Evolutionary conservation across 2,888 invertebrate species (phyloP).

Genomic region (Notodonta ziczac): DNA sequence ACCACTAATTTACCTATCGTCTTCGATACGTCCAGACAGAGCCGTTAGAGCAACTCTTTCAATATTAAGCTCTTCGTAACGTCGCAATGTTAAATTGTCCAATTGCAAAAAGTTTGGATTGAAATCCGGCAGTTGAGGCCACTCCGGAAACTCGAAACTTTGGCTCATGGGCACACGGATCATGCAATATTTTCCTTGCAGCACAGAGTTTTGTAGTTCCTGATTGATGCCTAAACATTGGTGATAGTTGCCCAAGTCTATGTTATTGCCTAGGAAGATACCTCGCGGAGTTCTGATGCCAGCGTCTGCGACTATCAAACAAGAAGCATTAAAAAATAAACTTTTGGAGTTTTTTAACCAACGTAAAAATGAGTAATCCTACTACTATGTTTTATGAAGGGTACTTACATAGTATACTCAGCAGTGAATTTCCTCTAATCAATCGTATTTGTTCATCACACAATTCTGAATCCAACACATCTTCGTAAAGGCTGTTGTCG

Average conservation of each 20-base stretch:
- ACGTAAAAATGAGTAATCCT: not conserved
- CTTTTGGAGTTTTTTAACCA: too few relatives aligned
- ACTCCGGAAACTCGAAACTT: constrained; percentile 25
- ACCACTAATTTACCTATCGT: constrained; percentile 14
- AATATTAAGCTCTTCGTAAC: constrained; percentile 13
- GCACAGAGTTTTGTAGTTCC: constrained; percentile 23
- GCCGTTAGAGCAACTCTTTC: constrained; percentile 13
- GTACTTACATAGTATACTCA: not conserved
- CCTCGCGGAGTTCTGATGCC: constrained; percentile 52
- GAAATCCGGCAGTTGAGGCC: constrained; percentile 14
- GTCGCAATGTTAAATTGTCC: constrained; percentile 13
- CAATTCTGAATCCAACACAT: constrained; percentile 21
- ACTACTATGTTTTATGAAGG: constrained; percentile 8
- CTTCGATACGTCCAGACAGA: constrained; percentile 14
- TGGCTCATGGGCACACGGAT: constrained; percentile 44
- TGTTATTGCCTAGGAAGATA: constrained; percentile 36
- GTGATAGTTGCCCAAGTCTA: constrained; percentile 53
- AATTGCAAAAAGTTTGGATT: constrained; percentile 14
- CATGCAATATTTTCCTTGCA: constrained; percentile 61
- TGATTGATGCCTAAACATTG: constrained; percentile 50
- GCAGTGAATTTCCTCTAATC: not conserved
- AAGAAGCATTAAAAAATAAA: not conserved
- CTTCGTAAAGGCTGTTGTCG: constrained; percentile 20
- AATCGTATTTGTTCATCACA: constrained; percentile 22
- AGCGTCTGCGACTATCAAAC: constrained; percentile 34